Evolutionary conservation across 2,797 vertebrate species (phyloP).

Genomic region (Tangara arthus): DNA sequence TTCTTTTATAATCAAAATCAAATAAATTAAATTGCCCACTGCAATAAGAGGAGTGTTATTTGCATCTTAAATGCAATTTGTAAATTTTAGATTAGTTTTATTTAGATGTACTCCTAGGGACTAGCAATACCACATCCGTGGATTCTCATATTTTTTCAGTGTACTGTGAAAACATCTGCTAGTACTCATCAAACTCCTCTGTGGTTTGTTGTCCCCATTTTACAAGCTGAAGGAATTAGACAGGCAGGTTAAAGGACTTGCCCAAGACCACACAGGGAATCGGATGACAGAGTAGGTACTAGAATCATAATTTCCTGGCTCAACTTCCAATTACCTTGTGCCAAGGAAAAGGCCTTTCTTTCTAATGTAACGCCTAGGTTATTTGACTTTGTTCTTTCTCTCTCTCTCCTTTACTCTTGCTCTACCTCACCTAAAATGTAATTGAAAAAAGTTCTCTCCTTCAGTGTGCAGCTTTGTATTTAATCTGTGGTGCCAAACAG

Average conservation of each 20-base stretch:
- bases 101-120: background rate
- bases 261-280: conserved; percentile 55
- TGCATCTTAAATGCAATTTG: background rate
- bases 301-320: conserved; percentile 61
- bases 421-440: background rate
- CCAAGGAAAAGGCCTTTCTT: conserved; percentile 41
- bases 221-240: conserved; percentile 42
- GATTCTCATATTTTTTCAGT: background rate
- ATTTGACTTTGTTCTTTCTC: conserved; percentile 39
- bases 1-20: background rate
- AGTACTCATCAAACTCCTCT: conserved; percentile 17
- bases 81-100: background rate
- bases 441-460: background rate
- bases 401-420: background rate
- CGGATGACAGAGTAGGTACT: conserved; percentile 6
- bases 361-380: conserved; percentile 20
- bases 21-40: background rate
- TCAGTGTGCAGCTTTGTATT: background rate
- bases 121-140: background rate
- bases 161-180: conserved; percentile 47
- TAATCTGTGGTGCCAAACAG: background rate
- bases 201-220: conserved; percentile 36
- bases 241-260: conserved; percentile 48
- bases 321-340: background rate
- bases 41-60: background rate